phyloP scores from a whole-genome alignment of 2,797 vertebrate genomes.

The Hafferia zeledoni region DNA sequence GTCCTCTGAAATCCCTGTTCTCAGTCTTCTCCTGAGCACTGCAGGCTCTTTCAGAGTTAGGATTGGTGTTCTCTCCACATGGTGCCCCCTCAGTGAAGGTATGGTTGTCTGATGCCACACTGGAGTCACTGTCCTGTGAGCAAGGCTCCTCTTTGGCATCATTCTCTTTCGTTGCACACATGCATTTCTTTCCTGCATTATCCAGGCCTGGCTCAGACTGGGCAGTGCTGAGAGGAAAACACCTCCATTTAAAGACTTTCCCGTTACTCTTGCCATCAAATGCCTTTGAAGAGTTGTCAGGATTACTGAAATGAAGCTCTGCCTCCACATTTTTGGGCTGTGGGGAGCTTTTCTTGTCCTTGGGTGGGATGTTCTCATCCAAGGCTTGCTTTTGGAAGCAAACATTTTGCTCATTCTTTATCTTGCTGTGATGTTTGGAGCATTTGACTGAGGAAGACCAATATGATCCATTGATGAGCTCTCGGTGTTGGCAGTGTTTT shows the following conservation, averaged over 20 bases:
- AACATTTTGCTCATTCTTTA: background rate
- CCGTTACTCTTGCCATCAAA: background rate
- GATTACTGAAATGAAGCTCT: background rate
- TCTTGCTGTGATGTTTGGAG: background rate
- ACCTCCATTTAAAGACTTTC: constrained; percentile 1
- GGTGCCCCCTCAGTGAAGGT: constrained; percentile 73
- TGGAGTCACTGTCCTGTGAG: constrained; percentile 61
- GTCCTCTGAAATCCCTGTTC: constrained; percentile 18
- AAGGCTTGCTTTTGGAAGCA: background rate
- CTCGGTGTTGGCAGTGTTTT: constrained; percentile 85
- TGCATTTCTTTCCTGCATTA: background rate
- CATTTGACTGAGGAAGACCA: constrained; percentile 9
- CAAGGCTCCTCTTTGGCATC: background rate
- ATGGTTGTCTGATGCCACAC: constrained; percentile 73
- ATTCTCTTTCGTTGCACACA: background rate
- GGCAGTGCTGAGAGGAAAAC: constrained; percentile 11
- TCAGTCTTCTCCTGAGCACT: background rate
- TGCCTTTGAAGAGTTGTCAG: background rate
- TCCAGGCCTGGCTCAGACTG: background rate
- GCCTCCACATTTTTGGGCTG: background rate
- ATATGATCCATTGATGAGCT: constrained; percentile 78
- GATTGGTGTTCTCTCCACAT: constrained; percentile 14
- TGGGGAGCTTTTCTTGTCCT: background rate
- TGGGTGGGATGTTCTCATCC: background rate
- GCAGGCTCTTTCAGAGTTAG: constrained; percentile 16